Percentiles rank a stretch among this genome's conserved stretches.
These are phyloP conservation scores for Aculops lycopersici DNA, from an alignment of 1,140 invertebrate species.

Conservation along the genomic window DNA sequence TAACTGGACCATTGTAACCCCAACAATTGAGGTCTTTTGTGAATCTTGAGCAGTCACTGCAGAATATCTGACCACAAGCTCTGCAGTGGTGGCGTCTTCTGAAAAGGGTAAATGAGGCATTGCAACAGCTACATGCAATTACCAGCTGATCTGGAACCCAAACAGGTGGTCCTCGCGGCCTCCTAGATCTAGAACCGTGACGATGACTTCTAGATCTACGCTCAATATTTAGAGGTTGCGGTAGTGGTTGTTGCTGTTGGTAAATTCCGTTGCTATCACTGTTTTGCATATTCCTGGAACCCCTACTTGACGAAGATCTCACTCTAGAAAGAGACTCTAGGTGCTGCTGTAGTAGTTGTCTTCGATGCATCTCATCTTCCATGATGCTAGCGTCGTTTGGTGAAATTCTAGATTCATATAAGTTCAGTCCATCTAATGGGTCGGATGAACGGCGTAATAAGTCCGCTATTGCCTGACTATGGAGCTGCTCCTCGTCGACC, in stretches of 20 bases:
- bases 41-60: constrained; percentile 25
- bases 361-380: no score
- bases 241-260: neutral
- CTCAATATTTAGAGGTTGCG: neutral
- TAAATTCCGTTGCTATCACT: neutral
- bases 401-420: no score
- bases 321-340: neutral
- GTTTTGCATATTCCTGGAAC: constrained; percentile 1
- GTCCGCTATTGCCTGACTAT: no score
- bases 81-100: constrained; percentile 24
- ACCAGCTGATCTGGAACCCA: constrained; percentile 76
- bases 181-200: no score
- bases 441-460: no score
- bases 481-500: no score
- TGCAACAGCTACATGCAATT: constrained; percentile 64
- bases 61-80: constrained; percentile 28
- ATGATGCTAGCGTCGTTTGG: no score
- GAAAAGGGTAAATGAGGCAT: neutral
- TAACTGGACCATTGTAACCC: constrained; percentile 28
- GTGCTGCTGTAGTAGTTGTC: neutral
- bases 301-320: neutral
- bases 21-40: constrained; percentile 18
- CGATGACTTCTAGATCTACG: no score
- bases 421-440: no score
- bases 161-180: constrained; percentile 25